Percentiles rank a stretch among this genome's conserved stretches.
These are phyloP conservation scores for Podarcis lilfordi DNA, from an alignment of 2,797 vertebrate species.

Conservation along the genomic window DNA sequence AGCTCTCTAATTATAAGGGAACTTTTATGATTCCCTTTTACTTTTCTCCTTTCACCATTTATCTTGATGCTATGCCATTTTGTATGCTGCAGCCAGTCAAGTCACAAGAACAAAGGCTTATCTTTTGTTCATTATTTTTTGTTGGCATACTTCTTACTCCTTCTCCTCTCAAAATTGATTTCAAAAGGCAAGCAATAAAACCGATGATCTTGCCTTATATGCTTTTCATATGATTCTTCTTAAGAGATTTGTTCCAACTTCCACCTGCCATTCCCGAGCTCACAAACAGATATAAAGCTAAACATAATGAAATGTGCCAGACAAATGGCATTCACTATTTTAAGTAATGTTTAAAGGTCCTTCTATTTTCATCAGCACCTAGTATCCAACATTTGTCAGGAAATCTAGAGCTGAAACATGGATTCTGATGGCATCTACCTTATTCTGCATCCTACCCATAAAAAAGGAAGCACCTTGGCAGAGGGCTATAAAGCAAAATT, in stretches of 20 bases:
- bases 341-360: not conserved
- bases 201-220: not conserved
- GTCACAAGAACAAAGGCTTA: slow-evolving; percentile 19
- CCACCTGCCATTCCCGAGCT: not conserved
- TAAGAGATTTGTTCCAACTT: not conserved
- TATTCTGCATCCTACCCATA: not conserved
- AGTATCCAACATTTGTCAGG: not conserved
- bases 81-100: not conserved
- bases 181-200: slow-evolving; percentile 7
- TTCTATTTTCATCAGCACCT: not conserved
- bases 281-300: not conserved
- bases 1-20: slow-evolving; percentile 23
- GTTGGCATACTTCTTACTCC: not conserved
- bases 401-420: not conserved
- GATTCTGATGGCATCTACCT: too few species aligned
- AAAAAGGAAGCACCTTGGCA: not conserved
- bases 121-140: slow-evolving; percentile 17
- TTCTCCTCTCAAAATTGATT: slow-evolving; percentile 24
- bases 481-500: not conserved
- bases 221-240: not conserved
- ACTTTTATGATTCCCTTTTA: not conserved
- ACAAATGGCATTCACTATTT: not conserved
- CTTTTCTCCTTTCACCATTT: slow-evolving; percentile 21
- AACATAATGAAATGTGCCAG: slow-evolving; percentile 5
- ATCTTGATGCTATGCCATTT: slow-evolving; percentile 13